phyloP scores from a whole-genome alignment of 2,113 vertebrate species.

The Narcine bancroftii region DNA sequence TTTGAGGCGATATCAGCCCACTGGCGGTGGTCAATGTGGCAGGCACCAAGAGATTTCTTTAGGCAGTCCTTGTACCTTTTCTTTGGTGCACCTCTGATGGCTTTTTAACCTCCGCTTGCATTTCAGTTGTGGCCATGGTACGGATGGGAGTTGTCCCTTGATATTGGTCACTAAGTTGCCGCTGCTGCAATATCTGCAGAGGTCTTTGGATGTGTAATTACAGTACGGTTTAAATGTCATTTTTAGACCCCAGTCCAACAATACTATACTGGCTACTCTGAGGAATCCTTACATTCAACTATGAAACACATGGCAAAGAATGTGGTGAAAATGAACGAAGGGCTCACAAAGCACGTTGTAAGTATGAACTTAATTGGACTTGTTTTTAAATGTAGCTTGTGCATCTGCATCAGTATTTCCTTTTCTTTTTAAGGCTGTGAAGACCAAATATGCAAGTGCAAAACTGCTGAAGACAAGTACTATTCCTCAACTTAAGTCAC shows the following conservation, averaged over 20 bases:
- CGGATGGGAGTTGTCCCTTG: too few relatives aligned
- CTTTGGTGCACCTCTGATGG: too few relatives aligned
- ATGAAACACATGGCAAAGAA: conserved; percentile 89
- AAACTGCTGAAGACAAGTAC: conserved; percentile 75
- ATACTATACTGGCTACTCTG: conserved; percentile 72
- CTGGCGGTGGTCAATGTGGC: too few relatives aligned
- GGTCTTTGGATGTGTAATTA: too few relatives aligned
- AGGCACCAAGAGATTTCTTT: too few relatives aligned
- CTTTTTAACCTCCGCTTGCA: too few relatives aligned
- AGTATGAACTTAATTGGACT: conserved; percentile 44
- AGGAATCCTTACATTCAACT: conserved; percentile 57
- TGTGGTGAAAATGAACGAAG: conserved; percentile 65
- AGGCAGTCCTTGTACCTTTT: too few relatives aligned
- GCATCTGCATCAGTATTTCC: background rate
- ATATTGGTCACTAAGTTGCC: too few relatives aligned
- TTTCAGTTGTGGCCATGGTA: too few relatives aligned
- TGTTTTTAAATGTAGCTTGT: background rate
- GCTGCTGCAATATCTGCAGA: too few relatives aligned
- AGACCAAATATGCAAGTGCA: conserved; percentile 76
- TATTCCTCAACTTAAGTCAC: conserved; percentile 63
- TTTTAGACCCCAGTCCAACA: conserved; percentile 70
- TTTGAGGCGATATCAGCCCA: too few relatives aligned
- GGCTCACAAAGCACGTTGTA: conserved; percentile 70
- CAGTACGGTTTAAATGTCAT: too few relatives aligned
- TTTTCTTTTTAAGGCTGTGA: conserved; percentile 63